phyloP scores from a whole-genome alignment of 1,140 invertebrate species.

The Bombus fervidus region DNA sequence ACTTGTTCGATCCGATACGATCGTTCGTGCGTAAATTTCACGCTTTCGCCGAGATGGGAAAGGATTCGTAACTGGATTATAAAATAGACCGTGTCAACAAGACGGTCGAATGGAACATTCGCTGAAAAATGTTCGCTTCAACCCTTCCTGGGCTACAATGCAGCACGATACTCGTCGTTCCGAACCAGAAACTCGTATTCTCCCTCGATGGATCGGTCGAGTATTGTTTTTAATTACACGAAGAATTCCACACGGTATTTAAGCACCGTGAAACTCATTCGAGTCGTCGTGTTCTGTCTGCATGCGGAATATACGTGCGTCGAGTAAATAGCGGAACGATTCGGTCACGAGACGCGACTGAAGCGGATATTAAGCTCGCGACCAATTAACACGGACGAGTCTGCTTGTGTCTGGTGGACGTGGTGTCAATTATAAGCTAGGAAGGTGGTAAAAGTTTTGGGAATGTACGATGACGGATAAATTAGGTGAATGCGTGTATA shows the following conservation, averaged over 20 bases:
- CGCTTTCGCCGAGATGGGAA: no score
- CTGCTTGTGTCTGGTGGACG: neutral
- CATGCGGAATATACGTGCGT: neutral
- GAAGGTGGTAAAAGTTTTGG: neutral
- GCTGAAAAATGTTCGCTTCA: neutral
- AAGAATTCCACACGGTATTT: neutral
- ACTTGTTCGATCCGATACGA: neutral
- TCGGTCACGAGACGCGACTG: constrained; percentile 18
- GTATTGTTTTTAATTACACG: neutral
- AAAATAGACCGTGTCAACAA: neutral
- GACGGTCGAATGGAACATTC: neutral
- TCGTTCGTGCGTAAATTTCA: neutral
- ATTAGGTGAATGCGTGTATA: neutral
- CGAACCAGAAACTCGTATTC: neutral
- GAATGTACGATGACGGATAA: no score
- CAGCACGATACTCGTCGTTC: no score
- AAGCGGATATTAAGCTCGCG: constrained; percentile 34
- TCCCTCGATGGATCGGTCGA: neutral
- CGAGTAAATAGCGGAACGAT: constrained; percentile 21
- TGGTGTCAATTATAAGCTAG: neutral
- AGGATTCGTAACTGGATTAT: constrained; percentile 4
- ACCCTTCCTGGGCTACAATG: neutral
- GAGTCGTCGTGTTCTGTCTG: neutral
- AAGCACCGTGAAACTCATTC: neutral
- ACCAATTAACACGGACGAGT: constrained; percentile 29